Base-by-base conservation (phyloP, 2,797 vertebrate species). In the Helarctos malayanus region DNA sequence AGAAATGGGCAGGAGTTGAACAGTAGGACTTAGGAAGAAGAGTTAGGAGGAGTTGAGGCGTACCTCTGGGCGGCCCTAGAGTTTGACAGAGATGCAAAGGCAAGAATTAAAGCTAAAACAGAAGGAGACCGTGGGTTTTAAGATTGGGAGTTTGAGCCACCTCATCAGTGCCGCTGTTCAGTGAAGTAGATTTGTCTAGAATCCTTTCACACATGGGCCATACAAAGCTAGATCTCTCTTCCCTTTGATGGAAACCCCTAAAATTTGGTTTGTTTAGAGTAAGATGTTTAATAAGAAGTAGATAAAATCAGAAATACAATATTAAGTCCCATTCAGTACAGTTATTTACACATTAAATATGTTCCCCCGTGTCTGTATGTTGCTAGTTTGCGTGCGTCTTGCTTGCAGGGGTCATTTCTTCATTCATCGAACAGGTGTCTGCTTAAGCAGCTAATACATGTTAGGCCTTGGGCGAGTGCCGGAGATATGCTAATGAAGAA, bases 231-330 rank as follows among this genome's bases (percentile, higher is more conserved):
- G 2, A 41, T 68, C 21, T 76, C 21, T 52, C 27, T 68, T 68
- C 41, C 13, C 21, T 89, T 78, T 87, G 89, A 75, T 32, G 80
- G 79, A 81, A 49, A 75, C 10, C 5, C 38, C 49, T n/a, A 32
- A 69, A 13, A 35, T 88, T 82, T 81, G 41, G 65, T 91, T 94
- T 87, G 32, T 87, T 84, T 65, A 76, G 47, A 90, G 61, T 79
- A 87, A 65, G 12, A n/a, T 76, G 61, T 85, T 92, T 90, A 63
- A 49, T 83, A 78, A 86, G 29, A 83, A 89, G 35, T 83, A 91
- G 52, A 27, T 80, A 93, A 84, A 49, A 27, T 78, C 76, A 71
- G 27, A 93, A 90, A 61, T 49, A 35, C 2, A 35, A 15, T 41
- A 9, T 75, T n/a, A 75, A 94, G 23, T 59, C 68, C 68, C 27